phyloP scores from a whole-genome alignment of 2,113 vertebrate species.

The Onychostruthus taczanowskii region DNA sequence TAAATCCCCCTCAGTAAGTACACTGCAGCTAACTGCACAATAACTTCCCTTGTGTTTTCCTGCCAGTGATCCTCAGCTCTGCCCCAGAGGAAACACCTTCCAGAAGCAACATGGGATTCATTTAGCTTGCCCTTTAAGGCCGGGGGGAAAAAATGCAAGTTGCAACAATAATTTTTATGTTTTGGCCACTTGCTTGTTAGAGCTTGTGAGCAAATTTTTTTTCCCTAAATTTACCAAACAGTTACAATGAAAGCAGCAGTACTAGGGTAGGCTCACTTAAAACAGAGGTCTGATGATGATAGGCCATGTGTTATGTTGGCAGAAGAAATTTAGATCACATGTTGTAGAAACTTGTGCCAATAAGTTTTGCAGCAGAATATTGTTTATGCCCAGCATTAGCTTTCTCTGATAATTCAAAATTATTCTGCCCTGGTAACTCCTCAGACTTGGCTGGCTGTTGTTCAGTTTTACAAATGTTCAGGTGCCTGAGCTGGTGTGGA shows the following conservation, averaged over 20 bases:
- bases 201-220: not conserved
- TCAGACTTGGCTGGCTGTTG: not conserved
- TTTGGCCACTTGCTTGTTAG: not conserved
- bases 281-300: not conserved
- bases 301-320: not conserved
- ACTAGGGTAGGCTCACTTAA: not conserved
- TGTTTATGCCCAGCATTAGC: not conserved
- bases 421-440: not conserved
- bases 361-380: not conserved
- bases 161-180: not conserved
- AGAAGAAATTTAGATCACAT: not conserved
- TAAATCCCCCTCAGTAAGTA: not conserved
- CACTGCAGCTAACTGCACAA: not conserved
- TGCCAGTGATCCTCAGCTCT: not conserved
- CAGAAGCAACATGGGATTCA: not conserved
- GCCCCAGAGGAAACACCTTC: not conserved
- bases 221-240: not conserved
- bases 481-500: not conserved
- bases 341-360: not conserved
- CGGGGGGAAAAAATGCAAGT: not conserved
- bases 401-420: not conserved
- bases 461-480: not conserved
- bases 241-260: not conserved
- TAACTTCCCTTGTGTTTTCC: not conserved
- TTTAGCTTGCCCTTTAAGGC: not conserved